Base-by-base conservation (phyloP, 1,140 invertebrate species). In the Olivierus martensii region DNA sequence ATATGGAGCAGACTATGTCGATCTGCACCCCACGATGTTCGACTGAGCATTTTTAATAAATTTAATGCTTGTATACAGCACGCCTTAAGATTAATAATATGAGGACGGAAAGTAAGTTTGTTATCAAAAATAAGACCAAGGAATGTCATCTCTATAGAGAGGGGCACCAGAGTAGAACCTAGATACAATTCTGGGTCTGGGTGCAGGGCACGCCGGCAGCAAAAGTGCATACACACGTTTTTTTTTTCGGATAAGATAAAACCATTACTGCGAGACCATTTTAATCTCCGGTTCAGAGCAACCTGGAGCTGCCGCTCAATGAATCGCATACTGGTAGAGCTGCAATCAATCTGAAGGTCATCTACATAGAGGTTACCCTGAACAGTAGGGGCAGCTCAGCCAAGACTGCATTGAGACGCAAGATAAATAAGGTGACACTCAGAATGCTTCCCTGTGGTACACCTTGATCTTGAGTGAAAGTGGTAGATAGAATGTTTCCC, bases 361-460 rank as follows among this genome's bases (percentile, higher is more conserved):
- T 50, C 48, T 10, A 43, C 39, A 18, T n/a, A n/a, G n/a, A n/a
- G n/a, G n/a, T n/a, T 28, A 50, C 39, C 11, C 3, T 15, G 22
- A 28, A 17, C 22, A 12, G 1, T 14, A 10, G 38, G 12, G n/a
- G 37, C 14, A 10, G 35, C 2, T 28, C 15, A 4, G 38, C 11
- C 12, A 49, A 18, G 19, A 44, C 14, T 1, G 22, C 17, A 28
- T 19, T 39, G 2, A 47, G 5, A 5, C 37, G 14, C 4, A 52
- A 15, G n/a, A 36, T 51, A 17, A 52, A 52, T 2, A 56, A 41
- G 0, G 35, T 51, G 4, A 28, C 21, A 19, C 22, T 45, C 12
- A 52, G n/a, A 21, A 52, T 43, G n/a, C 28, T 36, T 3, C 49
- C 49, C 19, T 56, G 44, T 3, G 18, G 46, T 0, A 57, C 34